Evolutionary conservation across 2,113 vertebrate genomes (phyloP), one percentile per base, ranked within the genome.

Genomic region (Clupea harengus): DNA sequence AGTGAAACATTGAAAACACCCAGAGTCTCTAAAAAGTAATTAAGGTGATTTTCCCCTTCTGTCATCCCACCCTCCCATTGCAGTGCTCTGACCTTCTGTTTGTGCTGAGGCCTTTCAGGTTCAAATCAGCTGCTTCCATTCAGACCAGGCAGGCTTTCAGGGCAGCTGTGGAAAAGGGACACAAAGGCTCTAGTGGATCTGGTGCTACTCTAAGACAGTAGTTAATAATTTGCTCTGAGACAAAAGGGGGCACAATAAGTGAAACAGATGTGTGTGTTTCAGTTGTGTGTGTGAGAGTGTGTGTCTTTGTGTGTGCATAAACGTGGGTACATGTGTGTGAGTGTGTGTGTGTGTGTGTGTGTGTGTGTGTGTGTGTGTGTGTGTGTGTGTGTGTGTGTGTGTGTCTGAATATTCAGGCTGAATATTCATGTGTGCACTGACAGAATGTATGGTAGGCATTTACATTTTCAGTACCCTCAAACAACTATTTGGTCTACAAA

Each of bases 121-220:
- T 90, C 88, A 92, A 89, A 93, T 92, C 83, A 85, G 85, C 81
- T 87, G 91, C 86, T 92, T 92, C 93, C 86, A 92, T 82, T 67
- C 50, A 15, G 28, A 88, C 47, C 82, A 75, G 86, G 85, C 91
- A 89, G 25, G 81, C 81, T 85, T 86, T 82, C 2, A 82, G 85
- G 82, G 89, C 94, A 95, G 91, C 91, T 93, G 93, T 88, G 90
- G 83, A 82, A 81, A 86, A 64, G 39, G 49, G 78, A 86, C 86
- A 90, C 86, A 87, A 86, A 88, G 88, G 88, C 86, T 87, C 85
- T 86, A n/a, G 54, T 18, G 57, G 85, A 57, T 32, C n/a, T 28
- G 64, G 64, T 67, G 9, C 64, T 67, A 67, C 64, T 67, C 64
- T 28, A 25, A 67, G 64, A 25, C n/a, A 67, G 10, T 1, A 67